Conservation (phyloP, 2,113 vertebrate species). For the Gallinago media region DNA sequence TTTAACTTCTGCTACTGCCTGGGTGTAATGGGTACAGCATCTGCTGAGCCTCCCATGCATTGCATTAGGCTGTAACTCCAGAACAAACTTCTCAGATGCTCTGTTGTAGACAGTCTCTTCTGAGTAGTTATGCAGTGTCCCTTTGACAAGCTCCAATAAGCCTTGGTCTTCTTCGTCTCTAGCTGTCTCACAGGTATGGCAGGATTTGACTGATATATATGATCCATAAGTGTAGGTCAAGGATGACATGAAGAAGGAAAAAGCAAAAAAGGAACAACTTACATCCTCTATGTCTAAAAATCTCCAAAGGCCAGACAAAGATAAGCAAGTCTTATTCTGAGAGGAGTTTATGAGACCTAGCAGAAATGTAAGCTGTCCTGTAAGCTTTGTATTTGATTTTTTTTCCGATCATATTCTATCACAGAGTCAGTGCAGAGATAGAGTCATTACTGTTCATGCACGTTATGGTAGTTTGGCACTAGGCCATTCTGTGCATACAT, state of each 20-base stretch:
- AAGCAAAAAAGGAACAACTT: background rate
- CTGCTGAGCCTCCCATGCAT: background rate
- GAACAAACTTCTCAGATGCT: background rate
- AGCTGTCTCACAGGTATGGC: background rate
- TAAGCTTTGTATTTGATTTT: background rate
- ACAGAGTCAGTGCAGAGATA: constrained; percentile 15
- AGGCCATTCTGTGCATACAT: constrained; percentile 32
- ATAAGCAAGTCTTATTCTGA: background rate
- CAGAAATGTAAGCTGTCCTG: background rate
- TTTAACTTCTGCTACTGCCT: background rate
- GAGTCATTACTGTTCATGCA: constrained; percentile 40
- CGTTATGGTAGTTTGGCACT: constrained; percentile 47
- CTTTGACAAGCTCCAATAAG: background rate
- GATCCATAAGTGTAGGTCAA: background rate
- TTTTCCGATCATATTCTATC: background rate
- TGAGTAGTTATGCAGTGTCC: background rate
- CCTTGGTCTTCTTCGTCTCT: background rate
- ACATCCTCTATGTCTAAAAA: background rate
- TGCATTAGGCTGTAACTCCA: background rate
- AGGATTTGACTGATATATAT: background rate
- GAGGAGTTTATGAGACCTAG: background rate
- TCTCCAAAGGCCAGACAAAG: background rate
- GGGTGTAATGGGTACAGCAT: background rate
- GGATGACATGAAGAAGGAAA: background rate
- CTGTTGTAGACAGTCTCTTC: background rate